These are phyloP conservation scores for Lepetodrilus schrolli DNA, from an alignment of 2,888 invertebrate species.

Conservation along the genomic window DNA sequence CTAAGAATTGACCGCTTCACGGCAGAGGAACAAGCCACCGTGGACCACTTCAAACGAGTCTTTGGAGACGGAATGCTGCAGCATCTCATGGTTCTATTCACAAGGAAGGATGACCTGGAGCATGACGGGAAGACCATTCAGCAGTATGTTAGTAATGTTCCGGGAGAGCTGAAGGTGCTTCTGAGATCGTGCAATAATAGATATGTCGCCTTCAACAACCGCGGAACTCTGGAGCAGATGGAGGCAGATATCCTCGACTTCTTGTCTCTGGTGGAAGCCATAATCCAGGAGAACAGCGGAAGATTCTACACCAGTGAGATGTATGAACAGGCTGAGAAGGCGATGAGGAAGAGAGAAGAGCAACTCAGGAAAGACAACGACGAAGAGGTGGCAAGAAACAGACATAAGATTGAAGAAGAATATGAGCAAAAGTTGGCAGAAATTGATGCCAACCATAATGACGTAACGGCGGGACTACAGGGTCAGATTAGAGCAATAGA, in stretches of 20 bases:
- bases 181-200: conserved; percentile 30
- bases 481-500: no score
- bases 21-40: conserved; percentile 38
- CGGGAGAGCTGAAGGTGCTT: conserved; percentile 20
- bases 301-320: background rate
- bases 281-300: conserved; percentile 34
- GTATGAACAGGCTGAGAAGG: background rate
- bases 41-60: conserved; percentile 31
- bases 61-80: conserved; percentile 34
- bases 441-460: no score
- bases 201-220: conserved; percentile 35
- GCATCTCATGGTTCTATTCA: conserved; percentile 37
- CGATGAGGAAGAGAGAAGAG: background rate
- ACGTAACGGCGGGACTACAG: no score
- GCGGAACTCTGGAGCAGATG: conserved; percentile 3
- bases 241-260: conserved; percentile 30
- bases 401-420: no score
- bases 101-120: conserved; percentile 39
- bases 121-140: conserved; percentile 8
- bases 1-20: conserved; percentile 38
- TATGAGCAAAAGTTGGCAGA: no score
- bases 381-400: no score
- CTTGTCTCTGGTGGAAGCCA: conserved; percentile 27
- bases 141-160: conserved; percentile 32
- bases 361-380: background rate